These are phyloP conservation scores for Chrysopilus asiliformis DNA, from an alignment of 2,888 invertebrate species.

Conservation along the genomic window DNA sequence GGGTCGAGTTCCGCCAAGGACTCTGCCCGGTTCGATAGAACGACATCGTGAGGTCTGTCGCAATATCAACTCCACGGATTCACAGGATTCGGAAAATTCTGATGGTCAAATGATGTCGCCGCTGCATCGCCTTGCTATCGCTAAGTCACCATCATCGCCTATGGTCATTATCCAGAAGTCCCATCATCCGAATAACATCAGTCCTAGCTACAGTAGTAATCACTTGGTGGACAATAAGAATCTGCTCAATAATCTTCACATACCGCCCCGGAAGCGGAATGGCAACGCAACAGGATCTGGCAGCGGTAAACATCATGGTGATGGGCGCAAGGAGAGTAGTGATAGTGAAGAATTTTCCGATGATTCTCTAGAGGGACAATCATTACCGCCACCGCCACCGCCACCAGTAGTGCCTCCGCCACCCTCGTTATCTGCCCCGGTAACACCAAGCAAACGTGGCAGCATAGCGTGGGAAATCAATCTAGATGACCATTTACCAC, in stretches of 20 bases:
- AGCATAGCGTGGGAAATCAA: slow-evolving; percentile 83
- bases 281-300: slow-evolving; percentile 9
- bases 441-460: slow-evolving; percentile 55
- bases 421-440: slow-evolving; percentile 36
- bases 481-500: slow-evolving; percentile 42
- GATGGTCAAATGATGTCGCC: slow-evolving; percentile 6
- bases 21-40: slow-evolving; percentile 57
- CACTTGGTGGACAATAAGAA: slow-evolving; percentile 22
- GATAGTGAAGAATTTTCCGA: slow-evolving; percentile 61
- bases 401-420: slow-evolving; percentile 34
- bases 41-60: slow-evolving; percentile 69
- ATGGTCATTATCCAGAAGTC: slow-evolving; percentile 24
- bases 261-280: slow-evolving; percentile 11
- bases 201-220: slow-evolving; percentile 28
- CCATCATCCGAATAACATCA: slow-evolving; percentile 3
- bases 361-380: slow-evolving; percentile 61
- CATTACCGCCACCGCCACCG: slow-evolving; percentile 48
- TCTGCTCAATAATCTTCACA: slow-evolving; percentile 13
- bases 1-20: slow-evolving; percentile 51
- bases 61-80: slow-evolving; percentile 24
- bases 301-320: slow-evolving; percentile 6
- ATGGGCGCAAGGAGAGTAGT: slow-evolving; percentile 22
- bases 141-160: slow-evolving; percentile 37
- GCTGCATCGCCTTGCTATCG: slow-evolving; percentile 9
- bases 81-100: slow-evolving; percentile 1